Conservation (phyloP, 2,888 invertebrate genomes). For the Drosophila bunnanda region DNA sequence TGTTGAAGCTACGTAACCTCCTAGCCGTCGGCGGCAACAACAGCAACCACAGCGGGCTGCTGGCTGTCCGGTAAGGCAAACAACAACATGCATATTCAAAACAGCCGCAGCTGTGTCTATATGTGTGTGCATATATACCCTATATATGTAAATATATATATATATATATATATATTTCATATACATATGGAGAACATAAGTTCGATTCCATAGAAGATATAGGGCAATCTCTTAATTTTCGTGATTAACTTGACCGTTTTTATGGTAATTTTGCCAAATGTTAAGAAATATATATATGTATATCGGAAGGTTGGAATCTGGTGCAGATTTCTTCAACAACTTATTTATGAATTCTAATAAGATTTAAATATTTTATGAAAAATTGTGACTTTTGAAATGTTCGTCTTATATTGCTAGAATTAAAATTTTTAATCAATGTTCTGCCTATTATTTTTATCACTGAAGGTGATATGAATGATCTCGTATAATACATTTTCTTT, state of each 20-base stretch:
- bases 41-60: constrained; percentile 24
- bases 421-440: background rate
- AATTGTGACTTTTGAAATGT: background rate
- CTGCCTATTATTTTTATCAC: background rate
- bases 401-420: no score
- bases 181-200: constrained; percentile 15
- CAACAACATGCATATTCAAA: constrained; percentile 17
- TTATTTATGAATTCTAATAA: no score
- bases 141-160: background rate
- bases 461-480: no score
- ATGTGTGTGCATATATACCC: background rate
- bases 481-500: no score
- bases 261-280: no score
- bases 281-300: no score
- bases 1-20: constrained; percentile 73
- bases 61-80: constrained; percentile 57
- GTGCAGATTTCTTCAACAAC: no score
- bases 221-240: background rate
- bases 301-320: no score
- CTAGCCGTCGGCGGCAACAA: constrained; percentile 50
- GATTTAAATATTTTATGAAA: background rate
- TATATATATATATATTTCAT: background rate
- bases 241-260: background rate
- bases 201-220: constrained; percentile 7
- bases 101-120: constrained; percentile 22